Base-by-base conservation (phyloP, 92 coral and sea anemone genomes). In the Paramuricea clavata region DNA sequence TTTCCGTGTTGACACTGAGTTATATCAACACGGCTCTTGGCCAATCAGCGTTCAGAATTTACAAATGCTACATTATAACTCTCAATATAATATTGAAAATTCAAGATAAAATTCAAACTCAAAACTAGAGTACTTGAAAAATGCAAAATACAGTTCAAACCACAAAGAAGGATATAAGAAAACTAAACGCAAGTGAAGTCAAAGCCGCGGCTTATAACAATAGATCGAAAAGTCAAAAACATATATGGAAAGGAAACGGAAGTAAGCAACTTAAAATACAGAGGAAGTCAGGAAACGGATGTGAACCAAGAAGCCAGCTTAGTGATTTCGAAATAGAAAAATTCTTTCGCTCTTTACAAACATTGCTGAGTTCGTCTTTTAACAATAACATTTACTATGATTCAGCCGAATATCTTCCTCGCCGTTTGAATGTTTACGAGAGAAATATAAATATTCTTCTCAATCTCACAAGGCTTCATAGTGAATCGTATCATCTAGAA, bases 281-380 rank as follows among this genome's bases (percentile, higher is more conserved):
- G n/a, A n/a, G n/a, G n/a, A n/a, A n/a, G n/a, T n/a, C n/a, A 4
- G 21, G 13, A 26, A 21, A 62, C 6, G n/a, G 6, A 62, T 25
- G n/a, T 2, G 5, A 39, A 39, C 10, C 44, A 3, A 74, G 80
- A 43, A 74, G 31, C 80, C 80, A 74, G 25, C 60, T 74, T 3
- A 74, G 15, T 19, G 80, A 74, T 42, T 36, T 36, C 25, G 80
- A 74, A 43, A 74, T 74, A 11, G 80, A 74, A 74, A 50, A 43
- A 23, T 74, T 74, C 27, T 43, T 74, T 74, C 80, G 60, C 1
- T 74, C 80, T 19, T 74, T 74, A 30, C 60, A 43, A 47, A 43
- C 34, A 43, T 43, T 74, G 57, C 34, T 74, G 54, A 27, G 28
- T 12, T 43, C 80, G 19, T 74, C 80, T 26, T 49, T 70, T 42